Base-by-base conservation (phyloP, 2,888 invertebrate genomes). In the Oscheius onirici region DNA sequence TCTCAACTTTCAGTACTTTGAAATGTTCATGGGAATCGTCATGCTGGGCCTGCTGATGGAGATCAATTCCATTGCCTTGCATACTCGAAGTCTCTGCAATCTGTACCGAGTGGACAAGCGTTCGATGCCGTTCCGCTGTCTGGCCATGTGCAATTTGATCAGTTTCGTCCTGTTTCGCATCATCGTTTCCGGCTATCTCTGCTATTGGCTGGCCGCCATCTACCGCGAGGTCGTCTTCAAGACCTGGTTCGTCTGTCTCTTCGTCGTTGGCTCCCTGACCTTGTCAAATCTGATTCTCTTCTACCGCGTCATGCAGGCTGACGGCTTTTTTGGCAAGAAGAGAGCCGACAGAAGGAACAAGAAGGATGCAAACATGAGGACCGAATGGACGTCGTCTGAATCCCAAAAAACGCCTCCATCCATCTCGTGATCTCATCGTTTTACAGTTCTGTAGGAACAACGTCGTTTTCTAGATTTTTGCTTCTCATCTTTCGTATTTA, bases 31-130 rank as follows among this genome's bases (percentile, higher is more conserved):
- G 5, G 85, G 83, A 40, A 79, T 86, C 28, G 85, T 85, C 13
- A 52, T 83, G 11, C 82, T 84, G 54, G 86, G 85, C 15, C 75
- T 86, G 57, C 78, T 86, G 55, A 86, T 86, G 86, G 86, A 86
- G 72, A 55, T 86, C 41, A 86, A 86, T 73, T 81, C 81, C 55
- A 80, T 86, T 55, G 84, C 82, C 69, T 69, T 81, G 2, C 83
- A 83, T 73, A 73, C 79, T 22, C 57, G 82, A 22, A 77, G 76
- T 54, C 68, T 66, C 52, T 66, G 52, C 41, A 66, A 66, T 52
- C 54, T 54, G 34, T 84, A 84, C 66, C 76, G 83, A 13, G 74
- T 78, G 24, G 71, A 78, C 40, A 86, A 86, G 71, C 77, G 78
- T 40, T 79, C 82, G 15, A 73, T 78, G 17, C 70, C 76, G 13